phyloP scores from a whole-genome alignment of 2,888 invertebrate genomes.

The Nycteola revayana region DNA sequence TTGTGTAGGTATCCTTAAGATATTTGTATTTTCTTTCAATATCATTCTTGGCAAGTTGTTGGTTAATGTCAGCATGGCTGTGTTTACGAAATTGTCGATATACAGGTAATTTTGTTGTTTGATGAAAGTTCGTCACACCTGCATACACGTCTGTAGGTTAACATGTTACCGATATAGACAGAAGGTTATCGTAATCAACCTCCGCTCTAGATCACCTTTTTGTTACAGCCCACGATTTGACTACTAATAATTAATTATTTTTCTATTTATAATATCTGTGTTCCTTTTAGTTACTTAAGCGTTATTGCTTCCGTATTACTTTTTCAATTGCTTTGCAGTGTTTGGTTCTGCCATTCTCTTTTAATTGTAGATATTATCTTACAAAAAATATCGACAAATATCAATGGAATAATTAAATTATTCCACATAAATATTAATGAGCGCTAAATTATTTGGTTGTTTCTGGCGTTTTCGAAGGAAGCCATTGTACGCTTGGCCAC shows the following conservation, averaged over 20 bases:
- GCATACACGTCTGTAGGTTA: constrained; percentile 47
- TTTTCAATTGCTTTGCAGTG: constrained; percentile 33
- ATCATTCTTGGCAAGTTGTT: constrained; percentile 38
- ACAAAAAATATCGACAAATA: too few species aligned
- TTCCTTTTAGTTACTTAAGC: too few species aligned
- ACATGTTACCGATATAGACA: constrained; percentile 55
- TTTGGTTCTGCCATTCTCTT: too few species aligned
- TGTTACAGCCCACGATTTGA: constrained; percentile 31
- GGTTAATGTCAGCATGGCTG: constrained; percentile 41
- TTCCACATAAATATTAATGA: constrained; percentile 35
- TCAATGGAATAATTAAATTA: constrained; percentile 27
- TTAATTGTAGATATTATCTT: too few species aligned
- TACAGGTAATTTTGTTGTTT: constrained; percentile 28
- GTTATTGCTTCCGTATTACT: constrained; percentile 35
- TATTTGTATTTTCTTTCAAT: too few species aligned
- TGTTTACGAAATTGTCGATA: constrained; percentile 46
- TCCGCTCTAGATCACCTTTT: constrained; percentile 42
- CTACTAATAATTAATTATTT: constrained; percentile 36
- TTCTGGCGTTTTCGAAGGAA: constrained; percentile 42
- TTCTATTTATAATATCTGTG: constrained; percentile 36
- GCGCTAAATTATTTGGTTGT: constrained; percentile 32
- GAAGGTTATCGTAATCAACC: constrained; percentile 57
- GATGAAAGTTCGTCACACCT: constrained; percentile 51
- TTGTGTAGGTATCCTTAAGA: too few species aligned
- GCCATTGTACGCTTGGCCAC: constrained; percentile 67